Evolutionary conservation across 2,797 vertebrate species (phyloP).

Genomic region (Enteromius fasciolatus): DNA sequence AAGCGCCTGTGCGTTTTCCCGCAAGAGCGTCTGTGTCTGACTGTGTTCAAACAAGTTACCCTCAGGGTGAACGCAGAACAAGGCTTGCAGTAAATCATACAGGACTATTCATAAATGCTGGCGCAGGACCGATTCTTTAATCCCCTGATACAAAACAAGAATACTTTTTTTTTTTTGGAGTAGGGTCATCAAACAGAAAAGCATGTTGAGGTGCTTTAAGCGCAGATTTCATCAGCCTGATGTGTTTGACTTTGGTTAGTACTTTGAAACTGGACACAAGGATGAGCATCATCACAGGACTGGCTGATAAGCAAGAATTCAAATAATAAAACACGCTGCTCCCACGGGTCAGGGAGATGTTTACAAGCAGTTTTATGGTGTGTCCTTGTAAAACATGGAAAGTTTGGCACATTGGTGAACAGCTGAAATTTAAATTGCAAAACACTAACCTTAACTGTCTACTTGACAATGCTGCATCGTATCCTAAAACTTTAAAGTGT

Average conservation of each 20-base stretch:
- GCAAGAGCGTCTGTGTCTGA: constrained; percentile 5
- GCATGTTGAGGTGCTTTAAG: background rate
- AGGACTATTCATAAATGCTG: background rate
- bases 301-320: background rate
- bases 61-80: background rate
- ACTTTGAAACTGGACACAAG: constrained; percentile 2
- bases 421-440: constrained; percentile 20
- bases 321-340: constrained; percentile 2
- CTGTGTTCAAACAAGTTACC: constrained; percentile 26
- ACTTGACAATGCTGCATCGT: background rate
- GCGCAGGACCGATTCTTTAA: background rate
- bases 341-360: background rate
- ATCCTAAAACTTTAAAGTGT: background rate
- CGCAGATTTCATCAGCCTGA: constrained; percentile 19
- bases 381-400: constrained; percentile 19
- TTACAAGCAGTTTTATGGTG: background rate
- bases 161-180: background rate
- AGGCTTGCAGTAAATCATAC: background rate
- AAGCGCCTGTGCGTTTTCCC: background rate
- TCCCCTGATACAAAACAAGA: constrained; percentile 23
- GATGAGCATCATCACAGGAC: background rate
- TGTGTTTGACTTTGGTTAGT: constrained; percentile 29
- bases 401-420: constrained; percentile 8
- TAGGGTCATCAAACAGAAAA: constrained; percentile 3
- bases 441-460: constrained; percentile 39